phyloP scores from a whole-genome alignment of 2,888 invertebrate genomes.

The Clostera curtula region DNA sequence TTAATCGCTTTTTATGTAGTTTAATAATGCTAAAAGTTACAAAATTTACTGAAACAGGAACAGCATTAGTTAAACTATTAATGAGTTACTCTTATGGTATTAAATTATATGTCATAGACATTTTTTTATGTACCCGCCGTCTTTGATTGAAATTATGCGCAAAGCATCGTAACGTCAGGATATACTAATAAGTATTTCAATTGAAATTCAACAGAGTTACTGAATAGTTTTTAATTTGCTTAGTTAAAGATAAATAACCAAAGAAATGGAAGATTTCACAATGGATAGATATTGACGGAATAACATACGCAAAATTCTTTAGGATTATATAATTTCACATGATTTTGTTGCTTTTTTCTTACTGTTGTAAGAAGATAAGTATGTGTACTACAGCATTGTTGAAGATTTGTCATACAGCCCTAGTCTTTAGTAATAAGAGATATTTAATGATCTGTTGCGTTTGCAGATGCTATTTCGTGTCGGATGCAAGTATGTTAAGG shows the following conservation, averaged over 20 bases:
- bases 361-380: constrained; percentile 31
- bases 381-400: constrained; percentile 43
- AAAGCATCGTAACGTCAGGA: no score
- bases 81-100: no score
- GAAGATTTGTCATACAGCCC: constrained; percentile 38
- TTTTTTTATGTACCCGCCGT: no score
- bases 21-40: no score
- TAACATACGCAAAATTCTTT: constrained; percentile 22
- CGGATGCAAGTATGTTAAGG: no score
- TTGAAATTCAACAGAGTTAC: no score
- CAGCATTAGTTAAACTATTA: no score
- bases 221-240: no score
- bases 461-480: constrained; percentile 10
- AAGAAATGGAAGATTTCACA: constrained; percentile 1
- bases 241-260: constrained; percentile 1
- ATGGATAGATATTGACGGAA: constrained; percentile 14
- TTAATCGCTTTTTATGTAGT: constrained; percentile 5
- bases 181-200: no score
- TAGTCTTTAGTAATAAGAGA: constrained; percentile 38
- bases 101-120: no score
- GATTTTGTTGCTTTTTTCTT: constrained; percentile 35
- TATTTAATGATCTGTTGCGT: constrained; percentile 22
- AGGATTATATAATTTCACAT: constrained; percentile 30
- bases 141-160: no score
- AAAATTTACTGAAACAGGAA: no score